Base-by-base conservation (phyloP, 2,888 invertebrate genomes). In the Ochropleura leucogaster region DNA sequence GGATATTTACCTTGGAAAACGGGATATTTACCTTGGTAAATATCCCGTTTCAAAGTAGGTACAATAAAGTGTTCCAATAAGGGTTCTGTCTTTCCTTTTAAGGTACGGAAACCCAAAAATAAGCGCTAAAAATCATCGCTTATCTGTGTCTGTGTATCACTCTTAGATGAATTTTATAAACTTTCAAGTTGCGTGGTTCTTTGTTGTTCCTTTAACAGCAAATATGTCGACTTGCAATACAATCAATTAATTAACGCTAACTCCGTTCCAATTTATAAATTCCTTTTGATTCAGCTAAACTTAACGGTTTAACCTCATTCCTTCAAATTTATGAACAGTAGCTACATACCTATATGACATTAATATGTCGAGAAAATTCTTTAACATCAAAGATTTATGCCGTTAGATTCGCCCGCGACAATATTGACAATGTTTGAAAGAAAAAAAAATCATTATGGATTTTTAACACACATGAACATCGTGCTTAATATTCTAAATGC, bases 261-360 rank as follows among this genome's bases (percentile, higher is more conserved):
- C 70, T 70, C 30, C 30, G 66, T 67, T 69, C 55, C 66, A 81
- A 66, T 76, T 81, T 66, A 80, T 64, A 80, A 84, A 82, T 72
- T 82, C 70, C 76, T 76, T 75, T 80, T 55, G 53, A 63, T 63
- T 69, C 49, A 76, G 68, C 68, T 74, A 42, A 63, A 62, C 53
- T 76, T 69, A 76, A 81, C 6, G 68, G 65, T 49, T 63, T 47
- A 72, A 70, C 82, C 82, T 82, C 68, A 81, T 72, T 82, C 72
- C 74, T 0, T 65, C 14, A 68, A 71, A 78, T 59, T 53, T 53
- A 72, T 66, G 69, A 18, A 4, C 16, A 44, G 30, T 63, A 42
- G 6, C 3, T 40, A 71, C 62, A 57, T 65, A 51, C 14, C 18
- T 47, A 65, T 65, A n/a, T 55, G 55, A 44, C 51, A 80, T 72